Percentiles rank a stretch among this genome's conserved stretches.
Conservation (phyloP, 2,113 vertebrate species). For the Crotophaga sulcirostris region DNA sequence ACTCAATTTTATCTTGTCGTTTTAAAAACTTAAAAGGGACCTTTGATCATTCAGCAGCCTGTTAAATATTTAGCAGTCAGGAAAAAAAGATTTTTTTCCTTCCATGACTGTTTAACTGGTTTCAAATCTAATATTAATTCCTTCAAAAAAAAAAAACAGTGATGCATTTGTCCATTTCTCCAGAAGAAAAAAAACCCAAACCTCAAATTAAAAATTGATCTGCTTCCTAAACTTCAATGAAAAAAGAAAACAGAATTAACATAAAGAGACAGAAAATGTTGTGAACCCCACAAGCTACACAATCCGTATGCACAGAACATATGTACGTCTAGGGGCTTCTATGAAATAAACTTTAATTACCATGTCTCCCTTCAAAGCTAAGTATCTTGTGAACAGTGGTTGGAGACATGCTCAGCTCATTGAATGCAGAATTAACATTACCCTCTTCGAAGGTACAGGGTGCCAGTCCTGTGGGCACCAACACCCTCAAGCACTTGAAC, state of each 20-base stretch:
- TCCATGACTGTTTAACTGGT: neutral
- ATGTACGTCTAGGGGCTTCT: neutral
- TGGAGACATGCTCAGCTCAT: neutral
- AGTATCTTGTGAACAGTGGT: neutral
- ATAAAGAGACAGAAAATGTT: neutral
- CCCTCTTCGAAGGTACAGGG: neutral
- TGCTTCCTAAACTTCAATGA: neutral
- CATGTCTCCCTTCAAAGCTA: neutral
- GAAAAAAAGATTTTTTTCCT: neutral
- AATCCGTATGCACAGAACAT: neutral
- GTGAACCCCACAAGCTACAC: neutral
- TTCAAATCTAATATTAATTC: neutral
- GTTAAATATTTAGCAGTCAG: constrained; percentile 12
- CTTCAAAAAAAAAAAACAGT: neutral
- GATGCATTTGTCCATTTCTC: neutral
- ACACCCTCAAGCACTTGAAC: neutral
- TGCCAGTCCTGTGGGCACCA: fast-evolving
- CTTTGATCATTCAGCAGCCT: neutral
- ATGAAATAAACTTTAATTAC: neutral
- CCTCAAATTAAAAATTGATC: neutral
- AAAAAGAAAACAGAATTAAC: neutral
- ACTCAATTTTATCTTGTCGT: neutral
- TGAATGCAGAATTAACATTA: neutral
- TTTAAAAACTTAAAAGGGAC: constrained; percentile 26
- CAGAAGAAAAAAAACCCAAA: neutral